phyloP scores from a whole-genome alignment of 2,113 vertebrate genomes.

The Semicossyphus pulcher region DNA sequence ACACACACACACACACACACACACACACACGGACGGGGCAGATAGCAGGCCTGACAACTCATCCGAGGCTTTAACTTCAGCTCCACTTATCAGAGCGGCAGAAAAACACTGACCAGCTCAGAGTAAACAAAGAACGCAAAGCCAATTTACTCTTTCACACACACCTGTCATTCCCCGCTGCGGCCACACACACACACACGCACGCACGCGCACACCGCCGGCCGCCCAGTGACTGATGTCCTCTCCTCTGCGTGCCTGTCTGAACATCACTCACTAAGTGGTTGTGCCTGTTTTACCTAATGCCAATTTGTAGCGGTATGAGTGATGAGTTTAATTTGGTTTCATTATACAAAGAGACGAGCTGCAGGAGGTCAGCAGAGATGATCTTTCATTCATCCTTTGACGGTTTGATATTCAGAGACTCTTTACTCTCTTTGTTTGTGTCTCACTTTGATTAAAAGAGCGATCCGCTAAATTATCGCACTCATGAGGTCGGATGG shows the following conservation, averaged over 20 bases:
- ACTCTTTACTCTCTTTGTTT: neutral
- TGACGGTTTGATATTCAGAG: neutral
- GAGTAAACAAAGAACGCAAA: conserved; percentile 53
- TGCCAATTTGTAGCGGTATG: conserved; percentile 3
- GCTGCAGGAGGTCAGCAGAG: conserved; percentile 21
- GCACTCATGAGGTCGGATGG: neutral
- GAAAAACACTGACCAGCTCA: conserved; percentile 36
- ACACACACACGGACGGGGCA: no score
- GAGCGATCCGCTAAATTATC: neutral
- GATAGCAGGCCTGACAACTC: conserved; percentile 17
- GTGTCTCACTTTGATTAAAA: neutral
- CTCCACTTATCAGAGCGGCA: conserved; percentile 55
- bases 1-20: no score
- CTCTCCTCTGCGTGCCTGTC: conserved; percentile 36
- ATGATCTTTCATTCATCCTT: neutral
- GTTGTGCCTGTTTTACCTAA: conserved; percentile 41
- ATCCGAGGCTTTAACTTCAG: conserved; percentile 13
- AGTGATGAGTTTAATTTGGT: conserved; percentile 60
- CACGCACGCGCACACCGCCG: no score
- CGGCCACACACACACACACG: neutral
- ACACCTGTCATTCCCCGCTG: conserved; percentile 47
- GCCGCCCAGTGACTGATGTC: conserved; percentile 63
- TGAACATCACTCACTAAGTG: conserved; percentile 54
- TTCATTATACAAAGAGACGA: conserved; percentile 35
- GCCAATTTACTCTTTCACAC: conserved; percentile 55